Base-by-base conservation (phyloP, 2,888 invertebrate genomes). In the Thymelicus acteon region DNA sequence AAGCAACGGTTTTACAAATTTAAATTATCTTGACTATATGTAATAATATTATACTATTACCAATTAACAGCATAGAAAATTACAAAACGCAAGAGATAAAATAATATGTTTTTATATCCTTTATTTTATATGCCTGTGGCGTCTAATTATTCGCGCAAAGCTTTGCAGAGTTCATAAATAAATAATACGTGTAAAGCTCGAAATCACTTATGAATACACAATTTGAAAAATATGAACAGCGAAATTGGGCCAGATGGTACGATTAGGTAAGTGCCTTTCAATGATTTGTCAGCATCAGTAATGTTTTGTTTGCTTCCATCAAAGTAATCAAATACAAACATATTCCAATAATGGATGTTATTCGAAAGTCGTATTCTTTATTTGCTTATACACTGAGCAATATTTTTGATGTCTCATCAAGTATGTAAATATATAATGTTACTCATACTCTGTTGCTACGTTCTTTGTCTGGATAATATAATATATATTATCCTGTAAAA, bases 341-440 rank as follows among this genome's bases (percentile, higher is more conserved):
- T 48, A 39, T 63, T 47, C 15, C 58, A 69, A 69, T 39, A 63
- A 69, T 69, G 57, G 62, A 63, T 63, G 47, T 63, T 63, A 63
- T 69, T 58, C 48, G 39, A 63, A 58, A 63, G 58, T 15, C 63
- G 39, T 69, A 47, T 57, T 39, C 15, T 48, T 69, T 49, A 57
- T 47, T 68, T 69, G 63, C 39, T 49, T 49, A 58, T 58, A 39
- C n/a, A n/a, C 24, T 39, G 49, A 15, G 39, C 49, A 63, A 69
- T 58, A 63, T 63, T 63, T 48, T 48, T 40, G 39, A 69, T 39
- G 62, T 57, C 62, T 68, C 61, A 62, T 54, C 61, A 57, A 61
- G 68, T 62, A 62, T 7, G 54, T 54, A 54, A 68, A 68, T 62
- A 68, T 31, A 12, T 8, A 44, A 12, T 12, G 44, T 44, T 44